These are phyloP conservation scores for Cryptoprocta ferox DNA, from an alignment of 2,797 vertebrate genomes.

Conservation along the genomic window DNA sequence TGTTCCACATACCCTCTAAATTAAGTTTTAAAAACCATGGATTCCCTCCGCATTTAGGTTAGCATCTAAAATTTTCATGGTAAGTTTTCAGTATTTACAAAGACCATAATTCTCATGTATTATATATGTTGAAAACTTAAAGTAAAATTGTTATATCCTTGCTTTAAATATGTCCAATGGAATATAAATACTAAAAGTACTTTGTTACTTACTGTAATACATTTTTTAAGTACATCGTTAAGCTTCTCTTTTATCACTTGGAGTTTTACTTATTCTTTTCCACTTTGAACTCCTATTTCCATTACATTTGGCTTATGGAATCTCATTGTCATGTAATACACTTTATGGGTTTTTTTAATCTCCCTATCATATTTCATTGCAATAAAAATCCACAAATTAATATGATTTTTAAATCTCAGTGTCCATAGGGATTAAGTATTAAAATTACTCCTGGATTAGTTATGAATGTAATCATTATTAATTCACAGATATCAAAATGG, in stretches of 20 bases:
- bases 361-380: background rate
- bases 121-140: background rate
- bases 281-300: background rate
- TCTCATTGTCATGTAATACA: background rate
- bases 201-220: background rate
- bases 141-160: background rate
- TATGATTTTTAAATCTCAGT: background rate
- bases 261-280: conserved; percentile 9
- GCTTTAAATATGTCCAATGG: background rate
- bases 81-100: background rate
- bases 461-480: background rate
- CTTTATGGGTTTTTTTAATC: conserved; percentile 4
- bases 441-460: background rate
- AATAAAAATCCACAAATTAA: conserved; percentile 14
- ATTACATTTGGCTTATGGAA: background rate
- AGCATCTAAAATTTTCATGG: background rate
- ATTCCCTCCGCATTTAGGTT: background rate
- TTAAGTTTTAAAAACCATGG: background rate
- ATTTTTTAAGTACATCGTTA: conserved; percentile 7
- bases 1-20: background rate
- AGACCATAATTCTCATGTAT: background rate
- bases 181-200: background rate
- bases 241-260: background rate
- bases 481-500: background rate
- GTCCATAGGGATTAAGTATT: background rate